Percentiles rank a stretch among this genome's conserved stretches.
phyloP scores from a whole-genome alignment of 2,797 vertebrate genomes.

The Trachurus trachurus region DNA sequence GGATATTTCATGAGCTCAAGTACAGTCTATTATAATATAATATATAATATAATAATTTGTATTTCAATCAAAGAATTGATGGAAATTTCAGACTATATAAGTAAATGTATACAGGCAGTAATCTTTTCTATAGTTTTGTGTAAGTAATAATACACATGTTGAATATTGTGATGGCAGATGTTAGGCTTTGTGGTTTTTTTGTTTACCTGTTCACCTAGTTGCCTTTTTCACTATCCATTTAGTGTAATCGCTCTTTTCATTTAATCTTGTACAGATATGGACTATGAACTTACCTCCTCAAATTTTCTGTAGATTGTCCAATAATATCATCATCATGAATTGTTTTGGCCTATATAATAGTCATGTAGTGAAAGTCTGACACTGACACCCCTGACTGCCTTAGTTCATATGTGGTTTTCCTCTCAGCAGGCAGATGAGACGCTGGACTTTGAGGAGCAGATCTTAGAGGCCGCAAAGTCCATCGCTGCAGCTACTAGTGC shows the following conservation, averaged over 20 bases:
- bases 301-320: too few relatives aligned
- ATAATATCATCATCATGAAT: background rate
- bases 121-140: background rate
- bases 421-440: slow-evolving; percentile 97
- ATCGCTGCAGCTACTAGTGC: slow-evolving; percentile 98
- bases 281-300: too few relatives aligned
- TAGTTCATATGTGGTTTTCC: slow-evolving; percentile 44
- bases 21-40: too few relatives aligned
- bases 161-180: too few relatives aligned
- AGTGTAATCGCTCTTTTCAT: too few relatives aligned
- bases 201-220: too few relatives aligned
- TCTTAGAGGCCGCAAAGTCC: slow-evolving; percentile 97
- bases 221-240: too few relatives aligned
- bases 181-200: too few relatives aligned
- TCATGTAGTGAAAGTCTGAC: background rate
- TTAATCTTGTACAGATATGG: too few relatives aligned
- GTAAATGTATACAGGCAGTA: background rate
- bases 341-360: background rate
- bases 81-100: background rate
- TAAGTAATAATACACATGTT: too few relatives aligned
- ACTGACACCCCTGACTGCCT: background rate
- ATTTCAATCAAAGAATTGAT: background rate
- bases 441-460: slow-evolving; percentile 99
- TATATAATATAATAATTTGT: too few relatives aligned
- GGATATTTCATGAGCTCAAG: too few relatives aligned